Base-by-base conservation (phyloP, 2,888 invertebrate genomes). In the Fragum sueziense region DNA sequence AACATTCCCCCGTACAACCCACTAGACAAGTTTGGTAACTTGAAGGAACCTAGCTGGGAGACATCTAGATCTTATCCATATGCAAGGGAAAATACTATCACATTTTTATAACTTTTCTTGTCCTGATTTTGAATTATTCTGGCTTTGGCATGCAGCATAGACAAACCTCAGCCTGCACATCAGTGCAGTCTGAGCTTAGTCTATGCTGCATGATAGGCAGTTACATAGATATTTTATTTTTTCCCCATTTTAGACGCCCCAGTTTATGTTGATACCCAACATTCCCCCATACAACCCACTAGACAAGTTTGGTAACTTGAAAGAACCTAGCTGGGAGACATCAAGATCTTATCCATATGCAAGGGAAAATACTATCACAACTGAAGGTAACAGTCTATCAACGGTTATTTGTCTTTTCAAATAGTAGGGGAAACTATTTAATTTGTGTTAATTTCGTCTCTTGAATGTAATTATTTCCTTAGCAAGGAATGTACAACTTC, bases 271-370 rank as follows among this genome's bases (percentile, higher is more conserved):
- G 72, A 80, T 88, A 25, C 86, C 87, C 25, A 82, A 84, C 52
- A 81, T 89, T 22, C 89, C 89, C 11, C 86, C 88, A 20, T 90
- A 90, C 82, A 90, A 91, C 72, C 88, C 90, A 11, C 84, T 91
- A 54, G 91, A 91, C 57, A 88, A 86, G 73, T 82, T 76, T 76
- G 78, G 82, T n/a, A 75, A 74, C 51, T 76, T 70, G 14, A 77
- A 83, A 37, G 77, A 80, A 1, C 72, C 71, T 29, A 74, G 78
- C n/a, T 72, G 76, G n/a, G 81, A 84, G n/a, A 88, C 88, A 74
- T 84, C 87, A 6, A 86, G 86, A 51, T 90, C 88, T 69, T 90
- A 82, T 70, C 91, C 91, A n/a, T 91, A 88, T 73, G 82, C 75
- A 34, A 88, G 89, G 68, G 88, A 88, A 20, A 78, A 82, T 17